These are phyloP conservation scores for Schizaphis graminum DNA, from an alignment of 2,888 invertebrate genomes.

Conservation along the genomic window DNA sequence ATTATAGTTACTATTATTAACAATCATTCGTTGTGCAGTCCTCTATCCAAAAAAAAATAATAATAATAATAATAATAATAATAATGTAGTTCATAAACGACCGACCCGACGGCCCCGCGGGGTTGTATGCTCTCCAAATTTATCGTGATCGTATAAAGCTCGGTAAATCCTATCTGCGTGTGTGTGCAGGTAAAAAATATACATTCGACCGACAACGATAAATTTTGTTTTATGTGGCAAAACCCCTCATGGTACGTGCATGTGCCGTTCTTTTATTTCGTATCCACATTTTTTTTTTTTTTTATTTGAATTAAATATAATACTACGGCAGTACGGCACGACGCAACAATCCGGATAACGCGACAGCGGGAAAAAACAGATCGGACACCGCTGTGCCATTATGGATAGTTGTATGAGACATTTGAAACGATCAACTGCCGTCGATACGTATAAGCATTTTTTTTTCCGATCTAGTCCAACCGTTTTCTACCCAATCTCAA, in stretches of 20 bases:
- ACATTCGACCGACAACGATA: constrained; percentile 47
- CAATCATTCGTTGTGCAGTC: neutral
- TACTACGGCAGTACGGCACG: neutral
- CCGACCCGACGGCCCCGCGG: neutral
- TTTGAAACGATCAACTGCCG: neutral
- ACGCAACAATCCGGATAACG: neutral
- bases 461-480: constrained; percentile 22
- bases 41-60: neutral
- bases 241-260: constrained; percentile 26
- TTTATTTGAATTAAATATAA: constrained; percentile 51
- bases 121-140: constrained; percentile 10
- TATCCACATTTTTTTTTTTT: constrained; percentile 19
- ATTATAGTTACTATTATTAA: neutral
- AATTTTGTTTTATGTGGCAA: constrained; percentile 57
- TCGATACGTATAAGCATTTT: neutral
- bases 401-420: neutral
- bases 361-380: neutral
- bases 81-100: neutral
- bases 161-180: constrained; percentile 11
- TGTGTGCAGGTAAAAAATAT: constrained; percentile 4
- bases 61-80: too few species aligned
- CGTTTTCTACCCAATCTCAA: neutral
- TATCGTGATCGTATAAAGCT: constrained; percentile 48
- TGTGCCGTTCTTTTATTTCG: neutral
- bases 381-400: constrained; percentile 26